These are phyloP conservation scores for Numenius arquata DNA, from an alignment of 2,113 vertebrate species.

Conservation along the genomic window DNA sequence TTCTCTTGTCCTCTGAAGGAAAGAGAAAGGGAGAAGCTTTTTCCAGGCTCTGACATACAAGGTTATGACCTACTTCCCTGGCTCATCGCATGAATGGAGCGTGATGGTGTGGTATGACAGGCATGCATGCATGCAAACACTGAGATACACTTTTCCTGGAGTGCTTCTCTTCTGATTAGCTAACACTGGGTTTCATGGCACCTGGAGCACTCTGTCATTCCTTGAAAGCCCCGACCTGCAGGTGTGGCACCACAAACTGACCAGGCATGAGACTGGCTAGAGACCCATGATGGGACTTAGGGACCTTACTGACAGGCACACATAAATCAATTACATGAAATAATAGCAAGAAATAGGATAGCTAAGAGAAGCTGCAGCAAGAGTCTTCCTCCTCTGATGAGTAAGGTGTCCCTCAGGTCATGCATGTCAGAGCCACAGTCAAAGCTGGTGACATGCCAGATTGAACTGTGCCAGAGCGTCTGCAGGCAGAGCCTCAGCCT, in stretches of 20 bases:
- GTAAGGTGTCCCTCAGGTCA: neutral
- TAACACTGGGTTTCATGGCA: neutral
- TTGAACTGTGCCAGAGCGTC: accelerated
- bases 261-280: neutral
- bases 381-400: neutral
- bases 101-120: neutral
- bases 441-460: neutral
- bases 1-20: neutral
- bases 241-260: neutral
- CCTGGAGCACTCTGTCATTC: accelerated
- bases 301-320: neutral
- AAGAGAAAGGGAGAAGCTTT: neutral
- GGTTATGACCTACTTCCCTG: neutral
- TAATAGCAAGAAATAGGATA: neutral
- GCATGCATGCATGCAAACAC: neutral
- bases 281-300: neutral
- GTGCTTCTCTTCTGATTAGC: neutral
- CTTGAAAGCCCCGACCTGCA: neutral
- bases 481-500: neutral
- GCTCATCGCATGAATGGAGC: neutral
- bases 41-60: neutral
- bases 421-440: neutral
- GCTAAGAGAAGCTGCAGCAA: neutral
- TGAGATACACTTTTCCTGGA: neutral
- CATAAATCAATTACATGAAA: neutral